Conservation (phyloP, 2,797 vertebrate genomes). For the Tokudaia muenninki region DNA sequence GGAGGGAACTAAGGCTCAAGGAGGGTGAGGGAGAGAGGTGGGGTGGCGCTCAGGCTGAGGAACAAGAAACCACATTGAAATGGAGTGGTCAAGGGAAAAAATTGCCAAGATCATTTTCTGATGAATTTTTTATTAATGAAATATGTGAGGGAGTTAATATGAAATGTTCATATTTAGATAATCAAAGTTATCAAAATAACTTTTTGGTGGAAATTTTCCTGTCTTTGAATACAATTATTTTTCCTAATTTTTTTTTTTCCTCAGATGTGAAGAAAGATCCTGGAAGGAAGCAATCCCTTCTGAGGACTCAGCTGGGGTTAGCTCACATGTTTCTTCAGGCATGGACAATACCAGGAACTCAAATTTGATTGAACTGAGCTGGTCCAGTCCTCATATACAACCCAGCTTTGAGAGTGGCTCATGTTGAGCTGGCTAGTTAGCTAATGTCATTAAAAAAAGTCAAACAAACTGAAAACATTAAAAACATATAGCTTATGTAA, state of each 20-base stretch:
- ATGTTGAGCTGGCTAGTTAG: neutral
- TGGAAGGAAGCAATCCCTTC: neutral
- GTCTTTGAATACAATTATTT: constrained; percentile 15
- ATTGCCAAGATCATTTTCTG: constrained; percentile 28
- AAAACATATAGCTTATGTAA: neutral
- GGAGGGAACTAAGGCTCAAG: neutral
- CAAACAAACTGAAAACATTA: neutral
- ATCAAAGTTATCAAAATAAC: constrained; percentile 40
- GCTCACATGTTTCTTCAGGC: neutral
- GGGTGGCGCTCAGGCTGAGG: rapidly evolving
- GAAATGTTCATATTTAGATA: neutral
- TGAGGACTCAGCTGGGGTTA: neutral
- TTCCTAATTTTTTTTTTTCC: neutral
- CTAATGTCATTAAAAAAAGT: neutral
- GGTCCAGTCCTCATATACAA: neutral
- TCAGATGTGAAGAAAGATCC: neutral
- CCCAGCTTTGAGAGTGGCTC: neutral
- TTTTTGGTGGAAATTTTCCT: neutral
- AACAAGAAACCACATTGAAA: neutral
- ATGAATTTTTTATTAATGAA: neutral
- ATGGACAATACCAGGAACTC: neutral
- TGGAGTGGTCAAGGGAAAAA: neutral
- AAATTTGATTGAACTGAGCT: neutral
- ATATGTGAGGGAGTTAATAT: neutral
- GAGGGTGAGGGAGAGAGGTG: neutral